Base-by-base conservation (phyloP, 2,888 invertebrate species). In the Papilio elwesi region DNA sequence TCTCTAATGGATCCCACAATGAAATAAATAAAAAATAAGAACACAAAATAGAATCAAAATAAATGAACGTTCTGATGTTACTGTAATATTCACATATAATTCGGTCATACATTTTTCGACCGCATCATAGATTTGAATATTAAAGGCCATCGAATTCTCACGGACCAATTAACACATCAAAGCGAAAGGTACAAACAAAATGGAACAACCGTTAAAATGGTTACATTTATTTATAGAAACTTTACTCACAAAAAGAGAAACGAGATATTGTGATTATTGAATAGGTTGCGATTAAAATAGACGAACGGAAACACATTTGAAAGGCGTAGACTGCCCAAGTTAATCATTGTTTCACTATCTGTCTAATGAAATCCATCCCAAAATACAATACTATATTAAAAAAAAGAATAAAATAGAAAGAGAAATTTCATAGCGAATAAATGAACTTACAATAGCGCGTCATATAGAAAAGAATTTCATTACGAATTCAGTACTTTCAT, bases 251-350 rank as follows among this genome's bases (percentile, higher is more conserved):
- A 71, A 62, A 52, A 7, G 26, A 15, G 6, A 15, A 26, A 68
- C 51, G 10, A n/a, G 63, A 70, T 47, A 48, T 38, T 62, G 52
- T 49, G 68, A 69, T 64, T 57, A 67, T 47, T 26, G 52, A 74
- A 53, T 57, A 53, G 71, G 62, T 51, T 64, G 49, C 26, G 71
- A 67, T 55, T 59, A 68, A 76, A 76, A 76, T 76, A 74, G 64
- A 47, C 49, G 4, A 53, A 74, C 62, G 43, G 51, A 70, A 74
- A 71, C 64, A 74, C 51, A 75, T 69, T 73, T n/a, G 71, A 65
- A 76, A 73, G 70, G 67, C 59, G 57, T n/a, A 67, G 47, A 72
- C 59, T 72, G 69, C 52, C 63, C 26, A 51, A 65, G 51, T 47
- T 65, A 47, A 65, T 70, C 65, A 68, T 68, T 64, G 43, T 47